phyloP scores from a whole-genome alignment of 2,888 invertebrate genomes.

The Oxycera nigricornis region DNA sequence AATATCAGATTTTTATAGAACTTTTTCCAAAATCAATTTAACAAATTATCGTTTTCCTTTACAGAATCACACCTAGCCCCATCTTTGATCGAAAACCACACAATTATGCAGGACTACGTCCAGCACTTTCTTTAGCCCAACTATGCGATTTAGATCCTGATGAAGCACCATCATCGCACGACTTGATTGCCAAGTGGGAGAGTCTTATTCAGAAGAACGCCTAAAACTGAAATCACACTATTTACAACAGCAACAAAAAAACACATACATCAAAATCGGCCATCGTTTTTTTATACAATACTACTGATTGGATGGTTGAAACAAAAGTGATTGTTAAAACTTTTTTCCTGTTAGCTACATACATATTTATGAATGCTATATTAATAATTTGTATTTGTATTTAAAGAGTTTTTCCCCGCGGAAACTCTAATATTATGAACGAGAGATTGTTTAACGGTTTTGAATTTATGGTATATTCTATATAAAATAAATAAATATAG shows the following conservation, averaged over 20 bases:
- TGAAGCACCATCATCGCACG: conserved; percentile 73
- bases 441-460: conserved; percentile 18
- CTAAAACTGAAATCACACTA: conserved; percentile 27
- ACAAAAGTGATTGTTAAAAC: conserved; percentile 20
- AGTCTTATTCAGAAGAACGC: conserved; percentile 71
- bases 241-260: background rate
- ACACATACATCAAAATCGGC: too few species aligned
- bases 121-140: conserved; percentile 73
- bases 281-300: background rate
- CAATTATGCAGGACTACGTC: conserved; percentile 64
- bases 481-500: too few species aligned
- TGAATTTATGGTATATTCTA: conserved; percentile 1
- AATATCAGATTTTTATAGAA: too few species aligned
- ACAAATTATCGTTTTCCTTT: background rate
- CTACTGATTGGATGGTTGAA: conserved; percentile 2
- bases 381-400: conserved; percentile 16
- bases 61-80: conserved; percentile 55
- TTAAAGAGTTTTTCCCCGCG: too few species aligned
- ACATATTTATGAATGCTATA: conserved; percentile 20
- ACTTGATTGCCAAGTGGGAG: conserved; percentile 83
- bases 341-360: conserved; percentile 22
- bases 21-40: too few species aligned
- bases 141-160: conserved; percentile 72
- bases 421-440: background rate
- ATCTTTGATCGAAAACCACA: conserved; percentile 50